Evolutionary conservation across 2,888 invertebrate genomes (phyloP), one percentile per base, ranked within the genome.

Genomic region (Sthenelais limicola): DNA sequence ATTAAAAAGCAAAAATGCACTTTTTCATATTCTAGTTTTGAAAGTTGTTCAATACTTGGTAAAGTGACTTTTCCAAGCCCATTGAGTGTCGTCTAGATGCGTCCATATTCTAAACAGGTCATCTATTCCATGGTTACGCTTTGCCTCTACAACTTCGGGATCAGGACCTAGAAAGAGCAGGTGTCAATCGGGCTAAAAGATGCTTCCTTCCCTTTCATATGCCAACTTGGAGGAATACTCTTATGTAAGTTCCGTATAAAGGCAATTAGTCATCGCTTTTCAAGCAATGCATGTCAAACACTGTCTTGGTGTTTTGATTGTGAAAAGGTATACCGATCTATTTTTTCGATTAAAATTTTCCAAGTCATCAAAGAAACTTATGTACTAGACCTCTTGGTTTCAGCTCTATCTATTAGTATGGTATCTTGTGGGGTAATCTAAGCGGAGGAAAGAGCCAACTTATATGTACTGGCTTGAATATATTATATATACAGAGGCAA

Each of bases 51-150:
- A 68, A 2, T 48, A 73, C 73, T 69, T 73, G 38, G 73, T 73
- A 33, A 52, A 68, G 56, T 69, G 52, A 26, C n/a, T 7, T 32
- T 68, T 69, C 73, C 73, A 73, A 1, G 43, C 68, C 73, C 73
- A 73, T 4, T 15, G 4, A 3, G 68, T 35, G 4, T 28, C 21
- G 48, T 73, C 73, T 21, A 69, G 56, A 30, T 73, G 73, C 1
- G 35, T 21, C 70, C 72, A 67, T 12, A 68, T 7, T 33, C 54
- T 0, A n/a, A 32, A 21, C 26, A 54, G 12, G 1, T 33, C 15
- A 3, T 18, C 4, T 18, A 21, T 28, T 18, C 51, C 70, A 5
- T 52, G 54, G 12, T 54, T 54, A 18, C 54, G 21, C 18, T 28
- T 21, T 2, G 62, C 38, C 26, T 24, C 38, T 15, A 70, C 30